Evolutionary conservation across 2,113 vertebrate genomes (phyloP), one percentile per base, ranked within the genome.

Genomic region (Furnarius figulus): DNA sequence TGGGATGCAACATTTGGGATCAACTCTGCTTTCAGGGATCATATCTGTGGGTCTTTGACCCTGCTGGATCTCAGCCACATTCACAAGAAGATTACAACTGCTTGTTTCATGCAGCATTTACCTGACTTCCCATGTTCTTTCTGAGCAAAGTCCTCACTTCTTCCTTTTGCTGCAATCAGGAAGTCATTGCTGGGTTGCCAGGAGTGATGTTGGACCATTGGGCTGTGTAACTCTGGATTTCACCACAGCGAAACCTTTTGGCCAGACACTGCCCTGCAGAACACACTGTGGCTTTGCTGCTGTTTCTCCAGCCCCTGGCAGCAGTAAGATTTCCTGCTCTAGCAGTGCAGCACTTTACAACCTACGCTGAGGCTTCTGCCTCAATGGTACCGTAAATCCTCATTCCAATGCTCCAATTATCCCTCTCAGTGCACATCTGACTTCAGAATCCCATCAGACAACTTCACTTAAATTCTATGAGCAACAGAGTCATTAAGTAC

Each of bases 161-260:
- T 92, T 94, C 24, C 67, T 85, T 91, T 91, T 95, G 76, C 87
- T 81, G 62, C 70, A 79, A 13, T 42, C 42, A 62, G 89, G 59
- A 39, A 50, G 53, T 23, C 17, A 58, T 65, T 35, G 8, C 21
- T 39, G 65, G 44, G 66, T 49, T 89, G 37, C 33, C 78, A 82
- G 20, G 65, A 93, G 53, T 44, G 35, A 42, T 96, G 91, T 86
- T 95, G 95, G 71, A 88, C 93, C 76, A 74, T 71, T 63, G 53
- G 50, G 65, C 85, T 90, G 70, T 92, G 83, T 89, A 87, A 90
- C 83, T 84, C 88, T 90, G 93, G 77, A 92, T 95, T 97, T 95
- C 72, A 76, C 80, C 59, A 82, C 35, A 90, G 66, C 2, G 16
- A 97, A 94, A 80, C 85, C 94, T 94, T 68, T 81, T 84, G 84